Evolutionary conservation across 1,140 invertebrate genomes (phyloP).

Genomic region (Ephestia elutella): DNA sequence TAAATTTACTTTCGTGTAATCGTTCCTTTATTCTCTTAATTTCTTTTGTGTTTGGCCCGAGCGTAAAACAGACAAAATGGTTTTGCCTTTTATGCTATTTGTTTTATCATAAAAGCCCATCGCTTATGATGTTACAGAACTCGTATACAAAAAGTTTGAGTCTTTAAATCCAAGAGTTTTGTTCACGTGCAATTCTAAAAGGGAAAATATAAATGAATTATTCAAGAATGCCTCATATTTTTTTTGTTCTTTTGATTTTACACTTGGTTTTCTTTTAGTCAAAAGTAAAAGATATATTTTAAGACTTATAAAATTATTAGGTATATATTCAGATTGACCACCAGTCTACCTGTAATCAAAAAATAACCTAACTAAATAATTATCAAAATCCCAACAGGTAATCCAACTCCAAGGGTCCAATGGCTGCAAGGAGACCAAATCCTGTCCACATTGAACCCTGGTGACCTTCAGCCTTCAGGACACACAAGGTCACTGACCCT

Average conservation of each 20-base stretch:
- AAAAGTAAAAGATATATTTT: no score
- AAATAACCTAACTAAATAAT: no score
- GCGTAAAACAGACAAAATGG: not conserved
- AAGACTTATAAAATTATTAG: no score
- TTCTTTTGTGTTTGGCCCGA: not conserved
- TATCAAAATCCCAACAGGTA: slow-evolving; percentile 77
- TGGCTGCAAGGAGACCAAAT: slow-evolving; percentile 89
- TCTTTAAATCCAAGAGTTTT: not conserved
- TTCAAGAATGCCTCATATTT: no score
- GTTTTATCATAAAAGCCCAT: not conserved
- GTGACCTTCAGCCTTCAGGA: slow-evolving; percentile 38
- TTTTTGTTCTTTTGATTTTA: no score
- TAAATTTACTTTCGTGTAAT: not conserved
- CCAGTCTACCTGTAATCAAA: no score
- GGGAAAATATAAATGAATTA: slow-evolving; percentile 15
- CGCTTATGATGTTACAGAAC: not conserved
- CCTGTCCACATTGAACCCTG: slow-evolving; percentile 67
- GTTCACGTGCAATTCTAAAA: no score
- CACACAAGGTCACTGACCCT: slow-evolving; percentile 68
- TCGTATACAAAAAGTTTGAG: not conserved
- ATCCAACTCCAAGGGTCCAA: slow-evolving; percentile 85
- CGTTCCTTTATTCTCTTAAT: not conserved
- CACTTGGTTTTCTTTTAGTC: no score
- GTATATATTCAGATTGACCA: no score
- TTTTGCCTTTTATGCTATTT: not conserved